Evolutionary conservation across 2,888 invertebrate species (phyloP).

Genomic region (Zootermopsis nevadensis): DNA sequence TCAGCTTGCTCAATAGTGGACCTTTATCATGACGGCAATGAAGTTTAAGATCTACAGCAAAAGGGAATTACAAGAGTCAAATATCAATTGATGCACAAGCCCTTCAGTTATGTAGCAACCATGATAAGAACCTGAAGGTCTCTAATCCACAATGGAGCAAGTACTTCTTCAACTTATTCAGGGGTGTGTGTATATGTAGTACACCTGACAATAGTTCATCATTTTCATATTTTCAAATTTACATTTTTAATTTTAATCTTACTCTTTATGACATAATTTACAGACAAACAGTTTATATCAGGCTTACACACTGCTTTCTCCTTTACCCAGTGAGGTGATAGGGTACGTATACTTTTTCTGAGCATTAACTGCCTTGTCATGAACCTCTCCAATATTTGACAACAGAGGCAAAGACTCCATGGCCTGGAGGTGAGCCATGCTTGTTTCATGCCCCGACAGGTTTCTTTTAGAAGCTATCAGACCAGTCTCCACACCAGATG

Average conservation of each 20-base stretch:
- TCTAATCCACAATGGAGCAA: too few species aligned
- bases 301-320: conserved; percentile 55
- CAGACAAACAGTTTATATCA: neutral
- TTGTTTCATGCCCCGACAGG: neutral
- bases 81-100: too few species aligned
- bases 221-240: too few species aligned
- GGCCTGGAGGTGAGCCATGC: neutral
- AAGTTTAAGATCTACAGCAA: too few species aligned
- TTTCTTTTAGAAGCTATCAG: conserved; percentile 21
- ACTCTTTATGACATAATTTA: neutral
- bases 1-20: too few species aligned
- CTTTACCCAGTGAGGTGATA: conserved; percentile 53
- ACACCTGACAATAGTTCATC: too few species aligned
- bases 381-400: conserved; percentile 48
- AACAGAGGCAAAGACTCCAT: conserved; percentile 50
- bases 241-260: neutral
- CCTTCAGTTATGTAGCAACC: too few species aligned
- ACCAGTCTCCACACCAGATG: neutral
- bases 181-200: too few species aligned
- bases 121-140: too few species aligned
- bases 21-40: too few species aligned
- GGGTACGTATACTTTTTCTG: conserved; percentile 52
- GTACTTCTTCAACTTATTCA: too few species aligned
- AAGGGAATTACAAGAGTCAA: too few species aligned
- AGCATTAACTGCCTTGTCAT: conserved; percentile 33